Evolutionary conservation across 1,140 invertebrate species (phyloP).

Genomic region (Formica exsecta): DNA sequence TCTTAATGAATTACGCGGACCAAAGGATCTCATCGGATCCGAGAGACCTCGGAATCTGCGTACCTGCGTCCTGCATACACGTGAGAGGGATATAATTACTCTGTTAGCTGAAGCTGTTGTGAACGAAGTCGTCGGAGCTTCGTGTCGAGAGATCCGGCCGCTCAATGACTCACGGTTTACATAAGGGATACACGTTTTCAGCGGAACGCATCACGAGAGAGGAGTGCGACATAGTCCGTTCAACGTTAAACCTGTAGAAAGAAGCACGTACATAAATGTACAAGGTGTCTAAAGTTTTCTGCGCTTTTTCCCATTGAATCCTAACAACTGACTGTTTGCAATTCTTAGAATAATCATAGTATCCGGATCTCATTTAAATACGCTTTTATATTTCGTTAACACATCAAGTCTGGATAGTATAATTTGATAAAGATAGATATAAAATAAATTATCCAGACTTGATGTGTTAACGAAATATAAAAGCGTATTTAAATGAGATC

Average conservation of each 20-base stretch:
- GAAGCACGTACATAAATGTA: slow-evolving; percentile 12
- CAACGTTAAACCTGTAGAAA: neutral
- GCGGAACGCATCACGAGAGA: neutral
- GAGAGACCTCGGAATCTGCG: neutral
- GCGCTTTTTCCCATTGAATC: neutral
- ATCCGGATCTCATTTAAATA: neutral
- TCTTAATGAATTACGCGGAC: neutral
- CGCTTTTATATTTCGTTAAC: neutral
- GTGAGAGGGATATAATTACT: slow-evolving; percentile 19
- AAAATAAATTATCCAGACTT: too few species aligned
- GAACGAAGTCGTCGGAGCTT: neutral
- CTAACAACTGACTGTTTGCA: slow-evolving; percentile 2
- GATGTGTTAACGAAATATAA: too few species aligned
- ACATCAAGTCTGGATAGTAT: too few species aligned
- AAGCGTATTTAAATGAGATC: too few species aligned
- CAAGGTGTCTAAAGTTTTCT: neutral
- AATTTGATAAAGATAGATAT: too few species aligned
- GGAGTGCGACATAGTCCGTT: slow-evolving; percentile 18
- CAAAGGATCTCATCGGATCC: neutral
- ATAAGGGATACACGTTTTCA: slow-evolving; percentile 48
- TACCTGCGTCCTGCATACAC: neutral
- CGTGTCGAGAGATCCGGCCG: slow-evolving; percentile 39
- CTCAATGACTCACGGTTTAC: slow-evolving; percentile 57
- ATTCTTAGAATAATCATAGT: neutral
- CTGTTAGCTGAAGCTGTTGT: neutral